Conservation (phyloP, 92 coral and sea anemone species). For the Umimayanthus chanpuru region DNA sequence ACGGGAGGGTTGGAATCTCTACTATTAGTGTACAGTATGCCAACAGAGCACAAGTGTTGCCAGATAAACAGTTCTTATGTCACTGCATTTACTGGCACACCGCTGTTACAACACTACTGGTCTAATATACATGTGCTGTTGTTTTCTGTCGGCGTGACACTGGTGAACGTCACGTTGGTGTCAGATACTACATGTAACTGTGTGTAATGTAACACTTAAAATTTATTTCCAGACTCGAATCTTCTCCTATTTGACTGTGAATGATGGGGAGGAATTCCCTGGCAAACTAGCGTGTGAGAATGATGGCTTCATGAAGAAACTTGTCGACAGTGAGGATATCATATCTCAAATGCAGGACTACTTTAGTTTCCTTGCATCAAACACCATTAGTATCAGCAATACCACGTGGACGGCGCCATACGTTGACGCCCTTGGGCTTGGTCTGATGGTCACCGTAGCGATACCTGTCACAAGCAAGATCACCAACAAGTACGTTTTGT, state of each 20-base stretch:
- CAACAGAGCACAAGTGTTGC: too few relatives aligned
- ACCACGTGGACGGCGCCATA: conserved; percentile 99
- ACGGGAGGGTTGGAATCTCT: too few relatives aligned
- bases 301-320: conserved; percentile 94
- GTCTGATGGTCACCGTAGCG: conserved; percentile 95
- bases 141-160: too few relatives aligned
- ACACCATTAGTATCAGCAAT: conserved; percentile 85
- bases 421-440: conserved; percentile 94
- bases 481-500: conserved; percentile 76
- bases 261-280: conserved; percentile 92
- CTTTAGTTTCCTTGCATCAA: conserved; percentile 94
- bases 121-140: too few relatives aligned
- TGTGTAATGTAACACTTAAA: neutral
- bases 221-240: conserved; percentile 74
- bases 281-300: conserved; percentile 97
- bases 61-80: too few relatives aligned
- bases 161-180: neutral
- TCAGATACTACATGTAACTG: neutral
- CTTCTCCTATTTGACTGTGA: conserved; percentile 88
- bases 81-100: too few relatives aligned
- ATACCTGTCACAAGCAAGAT: conserved; percentile 90
- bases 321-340: conserved; percentile 82
- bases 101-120: too few relatives aligned
- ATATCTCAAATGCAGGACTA: conserved; percentile 99
- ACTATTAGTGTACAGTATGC: too few relatives aligned